phyloP scores from a whole-genome alignment of 2,888 invertebrate species.

The Cecidostiba fungosa region DNA sequence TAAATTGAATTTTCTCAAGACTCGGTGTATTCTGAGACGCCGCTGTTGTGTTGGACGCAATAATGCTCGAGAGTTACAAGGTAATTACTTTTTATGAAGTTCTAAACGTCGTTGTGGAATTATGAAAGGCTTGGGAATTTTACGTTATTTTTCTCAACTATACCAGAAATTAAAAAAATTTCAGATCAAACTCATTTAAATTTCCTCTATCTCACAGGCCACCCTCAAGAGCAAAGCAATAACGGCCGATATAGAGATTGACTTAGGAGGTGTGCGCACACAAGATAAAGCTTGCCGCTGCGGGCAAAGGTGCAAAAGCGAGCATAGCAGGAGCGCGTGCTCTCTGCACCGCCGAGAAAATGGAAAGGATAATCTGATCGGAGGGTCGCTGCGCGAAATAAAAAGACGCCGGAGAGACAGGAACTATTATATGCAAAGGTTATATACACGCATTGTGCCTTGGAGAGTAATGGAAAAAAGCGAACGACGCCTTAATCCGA shows the following conservation, averaged over 20 bases:
- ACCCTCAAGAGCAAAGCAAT: not conserved
- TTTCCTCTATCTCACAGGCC: not conserved
- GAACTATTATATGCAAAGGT: not conserved
- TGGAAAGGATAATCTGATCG: constrained; percentile 45
- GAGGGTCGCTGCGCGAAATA: constrained; percentile 10
- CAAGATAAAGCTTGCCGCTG: not conserved
- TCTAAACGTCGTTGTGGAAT: not conserved
- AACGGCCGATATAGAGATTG: not conserved
- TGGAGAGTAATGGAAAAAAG: constrained; percentile 41
- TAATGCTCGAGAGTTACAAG: not conserved
- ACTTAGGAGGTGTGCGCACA: not conserved
- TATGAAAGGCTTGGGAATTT: not conserved
- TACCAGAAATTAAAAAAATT: too few species aligned
- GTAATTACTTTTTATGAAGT: not conserved
- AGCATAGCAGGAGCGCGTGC: not conserved
- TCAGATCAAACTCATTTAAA: not conserved
- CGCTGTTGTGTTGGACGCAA: not conserved
- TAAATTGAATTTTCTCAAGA: constrained; percentile 8
- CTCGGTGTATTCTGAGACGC: not conserved
- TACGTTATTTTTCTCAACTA: too few species aligned
- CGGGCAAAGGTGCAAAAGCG: not conserved
- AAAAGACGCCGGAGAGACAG: not conserved
- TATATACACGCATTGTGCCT: constrained; percentile 22
- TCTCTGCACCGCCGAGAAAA: constrained; percentile 15
- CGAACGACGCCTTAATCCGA: constrained; percentile 12